Conservation (phyloP, 2,113 vertebrate genomes). For the Entosphenus tridentatus region DNA sequence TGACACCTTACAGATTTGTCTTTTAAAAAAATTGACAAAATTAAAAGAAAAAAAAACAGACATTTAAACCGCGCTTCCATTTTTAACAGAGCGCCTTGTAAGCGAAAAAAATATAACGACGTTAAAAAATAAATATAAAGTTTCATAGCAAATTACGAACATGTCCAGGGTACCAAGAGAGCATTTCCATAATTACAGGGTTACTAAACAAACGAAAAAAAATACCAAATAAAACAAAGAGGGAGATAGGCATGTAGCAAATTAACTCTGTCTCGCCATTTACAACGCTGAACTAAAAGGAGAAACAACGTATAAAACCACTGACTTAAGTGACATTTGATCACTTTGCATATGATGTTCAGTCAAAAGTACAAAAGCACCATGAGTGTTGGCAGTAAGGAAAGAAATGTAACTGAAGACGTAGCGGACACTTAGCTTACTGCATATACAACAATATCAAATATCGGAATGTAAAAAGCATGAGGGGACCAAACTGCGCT, state of each 20-base stretch:
- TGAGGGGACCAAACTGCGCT: not conserved
- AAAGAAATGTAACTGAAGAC: constrained; percentile 9
- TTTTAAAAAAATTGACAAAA: not conserved
- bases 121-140: constrained; percentile 55
- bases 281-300: too few relatives aligned
- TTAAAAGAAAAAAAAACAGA: not conserved
- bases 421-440: constrained; percentile 2
- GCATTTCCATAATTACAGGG: too few relatives aligned
- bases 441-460: constrained; percentile 5
- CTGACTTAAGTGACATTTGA: too few relatives aligned
- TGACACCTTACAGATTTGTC: too few relatives aligned
- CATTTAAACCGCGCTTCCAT: constrained; percentile 5
- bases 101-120: constrained; percentile 14
- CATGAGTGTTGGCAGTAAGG: constrained; percentile 6
- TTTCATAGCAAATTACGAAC: constrained; percentile 3
- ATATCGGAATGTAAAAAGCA: constrained; percentile 6
- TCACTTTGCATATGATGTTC: too few relatives aligned
- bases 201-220: too few relatives aligned
- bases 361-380: constrained; percentile 10
- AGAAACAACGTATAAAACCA: too few relatives aligned
- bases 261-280: too few relatives aligned
- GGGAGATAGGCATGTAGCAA: too few relatives aligned
- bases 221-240: too few relatives aligned
- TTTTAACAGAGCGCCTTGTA: constrained; percentile 1
- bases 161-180: not conserved